Conservation (phyloP, 2,113 vertebrate species). For the Grus americana region DNA sequence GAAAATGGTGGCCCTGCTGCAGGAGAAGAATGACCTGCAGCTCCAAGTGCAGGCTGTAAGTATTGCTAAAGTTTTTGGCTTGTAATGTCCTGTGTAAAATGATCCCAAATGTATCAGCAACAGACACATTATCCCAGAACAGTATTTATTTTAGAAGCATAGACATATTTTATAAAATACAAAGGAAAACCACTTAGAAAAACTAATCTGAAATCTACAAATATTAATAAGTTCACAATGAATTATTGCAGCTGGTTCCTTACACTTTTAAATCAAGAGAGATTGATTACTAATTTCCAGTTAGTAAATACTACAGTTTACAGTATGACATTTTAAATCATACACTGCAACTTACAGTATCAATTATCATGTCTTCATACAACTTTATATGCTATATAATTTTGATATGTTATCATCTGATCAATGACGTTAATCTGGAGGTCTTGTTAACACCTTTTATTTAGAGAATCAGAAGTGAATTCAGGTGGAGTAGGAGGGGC, state of each 20-base stretch:
- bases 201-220: background rate
- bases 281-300: background rate
- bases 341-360: background rate
- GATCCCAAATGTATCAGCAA: background rate
- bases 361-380: background rate
- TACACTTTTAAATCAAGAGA: background rate
- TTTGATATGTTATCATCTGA: background rate
- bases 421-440: background rate
- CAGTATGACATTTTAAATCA: background rate
- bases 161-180: background rate
- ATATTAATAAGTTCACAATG: background rate
- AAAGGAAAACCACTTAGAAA: background rate
- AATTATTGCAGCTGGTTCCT: background rate
- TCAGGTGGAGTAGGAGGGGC: background rate
- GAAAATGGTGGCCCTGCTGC: slow-evolving; percentile 78
- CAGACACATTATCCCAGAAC: background rate
- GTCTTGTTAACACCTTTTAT: background rate
- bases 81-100: background rate
- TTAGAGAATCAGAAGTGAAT: background rate
- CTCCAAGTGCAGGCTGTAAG: slow-evolving; percentile 88
- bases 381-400: background rate
- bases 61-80: background rate
- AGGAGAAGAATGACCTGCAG: slow-evolving; percentile 88
- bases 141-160: background rate
- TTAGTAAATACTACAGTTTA: background rate